Percentiles rank a stretch among this genome's conserved stretches.
Evolutionary conservation across 1,140 invertebrate species (phyloP).

Genomic region (Ips typographus): DNA sequence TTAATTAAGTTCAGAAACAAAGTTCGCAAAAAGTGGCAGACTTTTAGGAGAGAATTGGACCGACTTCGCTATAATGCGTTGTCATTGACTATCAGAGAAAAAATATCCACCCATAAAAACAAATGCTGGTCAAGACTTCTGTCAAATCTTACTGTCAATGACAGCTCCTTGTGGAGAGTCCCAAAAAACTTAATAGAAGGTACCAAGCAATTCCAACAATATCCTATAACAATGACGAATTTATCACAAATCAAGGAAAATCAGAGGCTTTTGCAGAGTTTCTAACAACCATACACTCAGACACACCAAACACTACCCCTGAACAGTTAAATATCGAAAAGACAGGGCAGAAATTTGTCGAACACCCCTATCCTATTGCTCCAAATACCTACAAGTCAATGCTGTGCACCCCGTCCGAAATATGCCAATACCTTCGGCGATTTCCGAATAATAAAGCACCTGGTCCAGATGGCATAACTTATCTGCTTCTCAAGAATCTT

Average conservation of each 20-base stretch:
- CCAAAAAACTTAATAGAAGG: not conserved
- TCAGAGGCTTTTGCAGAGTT: not conserved
- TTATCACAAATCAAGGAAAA: constrained; percentile 1
- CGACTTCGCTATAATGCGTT: not conserved
- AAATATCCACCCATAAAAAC: constrained; percentile 3
- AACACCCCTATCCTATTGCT: no score
- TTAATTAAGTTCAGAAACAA: constrained; percentile 5
- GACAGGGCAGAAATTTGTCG: no score
- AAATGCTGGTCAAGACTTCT: not conserved
- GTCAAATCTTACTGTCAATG: not conserved
- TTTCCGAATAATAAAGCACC: constrained; percentile 41
- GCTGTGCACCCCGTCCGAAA: no score
- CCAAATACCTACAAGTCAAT: no score
- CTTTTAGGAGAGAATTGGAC: not conserved
- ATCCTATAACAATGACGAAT: not conserved
- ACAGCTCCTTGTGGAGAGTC: constrained; percentile 9
- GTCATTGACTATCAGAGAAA: not conserved
- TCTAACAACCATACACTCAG: not conserved
- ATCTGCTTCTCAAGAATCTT: constrained; percentile 42
- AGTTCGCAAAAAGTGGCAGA: constrained; percentile 6
- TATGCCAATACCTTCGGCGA: no score
- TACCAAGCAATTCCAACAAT: constrained; percentile 3
- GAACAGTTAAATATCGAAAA: no score
- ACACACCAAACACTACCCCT: no score
- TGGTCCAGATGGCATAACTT: constrained; percentile 42